A percentile compares a stretch with the other conserved stretches of the same genome.
Evolutionary conservation across 2,113 vertebrate genomes (phyloP).

Genomic region (Phycodurus eques): DNA sequence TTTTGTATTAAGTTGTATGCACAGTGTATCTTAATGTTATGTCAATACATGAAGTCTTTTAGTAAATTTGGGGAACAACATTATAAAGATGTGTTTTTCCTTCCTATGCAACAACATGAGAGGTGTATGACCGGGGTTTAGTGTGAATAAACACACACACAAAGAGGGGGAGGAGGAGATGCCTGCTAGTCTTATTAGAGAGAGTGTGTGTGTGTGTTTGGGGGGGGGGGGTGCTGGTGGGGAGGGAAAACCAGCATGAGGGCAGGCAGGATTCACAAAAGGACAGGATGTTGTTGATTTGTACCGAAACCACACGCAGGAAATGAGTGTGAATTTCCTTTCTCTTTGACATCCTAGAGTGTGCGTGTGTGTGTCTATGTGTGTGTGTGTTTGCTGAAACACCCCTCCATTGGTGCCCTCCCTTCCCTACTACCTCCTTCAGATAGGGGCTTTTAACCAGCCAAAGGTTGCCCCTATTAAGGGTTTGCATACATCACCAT

Average conservation of each 20-base stretch:
- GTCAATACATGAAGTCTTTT: background rate
- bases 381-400: constrained; percentile 26
- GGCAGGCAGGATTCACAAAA: constrained; percentile 83
- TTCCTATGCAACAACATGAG: constrained; percentile 60
- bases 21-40: background rate
- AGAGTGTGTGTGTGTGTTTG: background rate
- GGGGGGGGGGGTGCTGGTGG: background rate
- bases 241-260: constrained; percentile 65
- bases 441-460: constrained; percentile 66
- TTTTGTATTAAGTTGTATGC: no score
- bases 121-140: constrained; percentile 52
- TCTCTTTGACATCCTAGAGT: constrained; percentile 76
- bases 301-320: constrained; percentile 89
- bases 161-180: background rate
- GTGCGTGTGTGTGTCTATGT: constrained; percentile 41
- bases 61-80: background rate
- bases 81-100: constrained; percentile 57
- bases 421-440: constrained; percentile 48
- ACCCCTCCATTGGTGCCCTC: constrained; percentile 6
- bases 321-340: constrained; percentile 95
- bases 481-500: constrained; percentile 62
- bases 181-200: background rate
- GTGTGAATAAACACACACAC: constrained; percentile 33
- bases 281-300: constrained; percentile 96
- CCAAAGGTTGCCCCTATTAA: constrained; percentile 72